phyloP scores from a whole-genome alignment of 2,888 invertebrate genomes.

The Xylophagus ater region DNA sequence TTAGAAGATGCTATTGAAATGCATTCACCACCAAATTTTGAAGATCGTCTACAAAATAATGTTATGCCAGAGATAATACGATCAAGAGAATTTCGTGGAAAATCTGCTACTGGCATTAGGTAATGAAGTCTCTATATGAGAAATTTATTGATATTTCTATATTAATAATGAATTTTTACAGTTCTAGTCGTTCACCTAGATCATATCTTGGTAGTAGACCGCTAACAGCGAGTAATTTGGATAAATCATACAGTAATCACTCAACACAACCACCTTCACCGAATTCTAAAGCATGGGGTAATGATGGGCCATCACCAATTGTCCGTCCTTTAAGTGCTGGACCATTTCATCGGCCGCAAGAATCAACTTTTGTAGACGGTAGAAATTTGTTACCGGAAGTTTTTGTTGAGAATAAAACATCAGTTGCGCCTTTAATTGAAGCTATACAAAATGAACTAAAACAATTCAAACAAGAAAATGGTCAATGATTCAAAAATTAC shows the following conservation, averaged over 20 bases:
- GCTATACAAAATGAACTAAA: constrained; percentile 66
- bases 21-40: constrained; percentile 37
- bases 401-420: constrained; percentile 45
- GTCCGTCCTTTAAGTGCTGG: constrained; percentile 55
- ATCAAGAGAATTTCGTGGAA: constrained; percentile 32
- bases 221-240: constrained; percentile 34
- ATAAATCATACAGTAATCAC: constrained; percentile 29
- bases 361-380: constrained; percentile 30
- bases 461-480: constrained; percentile 31
- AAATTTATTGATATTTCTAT: neutral
- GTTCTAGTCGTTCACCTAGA: constrained; percentile 24
- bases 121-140: constrained; percentile 14
- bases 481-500: constrained; percentile 7
- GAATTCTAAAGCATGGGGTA: constrained; percentile 43
- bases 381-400: constrained; percentile 18
- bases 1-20: constrained; percentile 39
- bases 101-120: constrained; percentile 35
- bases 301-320: constrained; percentile 42
- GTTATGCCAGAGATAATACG: constrained; percentile 12
- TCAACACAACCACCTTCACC: constrained; percentile 38
- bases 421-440: constrained; percentile 71
- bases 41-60: constrained; percentile 23
- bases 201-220: constrained; percentile 28
- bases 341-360: constrained; percentile 45
- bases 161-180: constrained; percentile 4